Evolutionary conservation across 2,888 invertebrate species (phyloP).

Genomic region (Plagiodera versicolora): DNA sequence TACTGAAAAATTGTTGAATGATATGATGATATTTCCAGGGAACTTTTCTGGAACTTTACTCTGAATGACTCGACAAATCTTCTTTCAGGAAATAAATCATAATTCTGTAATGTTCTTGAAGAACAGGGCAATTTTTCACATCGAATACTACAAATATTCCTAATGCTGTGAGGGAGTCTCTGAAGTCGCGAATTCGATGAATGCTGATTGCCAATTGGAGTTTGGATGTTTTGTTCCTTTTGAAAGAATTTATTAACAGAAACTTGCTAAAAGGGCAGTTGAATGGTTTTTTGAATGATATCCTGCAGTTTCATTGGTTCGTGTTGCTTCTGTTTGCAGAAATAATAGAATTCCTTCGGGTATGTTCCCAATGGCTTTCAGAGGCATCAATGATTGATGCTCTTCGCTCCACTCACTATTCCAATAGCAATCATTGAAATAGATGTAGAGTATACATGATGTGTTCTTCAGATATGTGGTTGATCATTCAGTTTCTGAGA

Average conservation of each 20-base stretch:
- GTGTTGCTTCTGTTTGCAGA: not conserved
- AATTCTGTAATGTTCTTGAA: too few species aligned
- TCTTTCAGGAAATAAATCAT: too few species aligned
- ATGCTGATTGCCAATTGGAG: conserved; percentile 37
- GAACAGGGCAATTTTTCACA: conserved; percentile 9
- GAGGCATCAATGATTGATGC: too few species aligned
- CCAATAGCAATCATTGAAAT: too few species aligned
- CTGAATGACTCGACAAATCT: too few species aligned
- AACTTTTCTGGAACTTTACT: too few species aligned
- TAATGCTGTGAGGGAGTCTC: conserved; percentile 28
- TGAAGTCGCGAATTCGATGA: conserved; percentile 39
- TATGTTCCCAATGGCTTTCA: not conserved
- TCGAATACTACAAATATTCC: conserved; percentile 7
- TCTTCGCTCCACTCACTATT: too few species aligned
- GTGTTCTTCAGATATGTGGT: too few species aligned
- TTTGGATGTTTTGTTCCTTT: not conserved
- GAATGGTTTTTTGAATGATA: not conserved
- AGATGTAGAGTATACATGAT: too few species aligned
- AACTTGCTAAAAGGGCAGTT: not conserved
- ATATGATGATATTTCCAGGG: too few species aligned
- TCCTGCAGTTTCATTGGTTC: not conserved
- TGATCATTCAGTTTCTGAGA: too few species aligned
- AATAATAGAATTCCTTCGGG: not conserved
- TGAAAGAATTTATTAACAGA: not conserved
- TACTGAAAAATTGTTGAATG: too few species aligned